phyloP scores from a whole-genome alignment of 2,888 invertebrate species.

The Drosophila meridiana region DNA sequence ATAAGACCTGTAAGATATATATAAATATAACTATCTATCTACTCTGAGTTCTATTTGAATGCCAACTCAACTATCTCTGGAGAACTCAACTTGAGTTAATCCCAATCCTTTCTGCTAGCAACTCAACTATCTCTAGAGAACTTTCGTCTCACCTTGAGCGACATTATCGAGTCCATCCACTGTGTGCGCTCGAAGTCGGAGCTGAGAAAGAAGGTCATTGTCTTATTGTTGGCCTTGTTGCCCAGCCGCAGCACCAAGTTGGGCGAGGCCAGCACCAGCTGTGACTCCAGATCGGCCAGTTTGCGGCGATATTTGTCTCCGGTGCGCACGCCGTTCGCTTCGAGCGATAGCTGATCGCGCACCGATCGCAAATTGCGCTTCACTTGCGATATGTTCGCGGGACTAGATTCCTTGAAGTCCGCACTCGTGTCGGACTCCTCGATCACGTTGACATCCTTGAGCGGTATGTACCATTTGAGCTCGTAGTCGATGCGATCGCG shows the following conservation, averaged over 20 bases:
- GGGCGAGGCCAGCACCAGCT: conserved; percentile 95
- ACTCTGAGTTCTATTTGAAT: too few relatives aligned
- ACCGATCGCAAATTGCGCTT: conserved; percentile 95
- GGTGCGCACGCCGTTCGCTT: conserved; percentile 86
- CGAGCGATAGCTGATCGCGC: conserved; percentile 92
- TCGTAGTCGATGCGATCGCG: conserved; percentile 95
- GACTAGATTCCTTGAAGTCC: conserved; percentile 90
- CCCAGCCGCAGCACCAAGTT: conserved; percentile 94
- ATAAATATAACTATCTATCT: too few relatives aligned
- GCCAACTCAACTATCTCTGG: neutral
- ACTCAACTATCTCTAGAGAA: neutral
- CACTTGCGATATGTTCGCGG: conserved; percentile 93
- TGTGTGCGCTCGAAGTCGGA: conserved; percentile 97
- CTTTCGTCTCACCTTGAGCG: conserved; percentile 85
- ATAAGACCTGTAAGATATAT: too few relatives aligned
- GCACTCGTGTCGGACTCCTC: conserved; percentile 87
- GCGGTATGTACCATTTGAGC: conserved; percentile 96
- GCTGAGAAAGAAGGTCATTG: conserved; percentile 94
- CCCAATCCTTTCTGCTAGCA: too few relatives aligned
- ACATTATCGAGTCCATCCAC: conserved; percentile 96
- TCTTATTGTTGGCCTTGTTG: conserved; percentile 89
- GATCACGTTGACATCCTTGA: conserved; percentile 92
- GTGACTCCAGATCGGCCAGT: conserved; percentile 94
- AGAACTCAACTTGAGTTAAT: too few relatives aligned
- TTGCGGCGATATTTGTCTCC: conserved; percentile 96